Percentiles rank a stretch among this genome's conserved stretches.
These are phyloP conservation scores for Omphaloscelis lunosa DNA, from an alignment of 2,888 invertebrate genomes.

Conservation along the genomic window DNA sequence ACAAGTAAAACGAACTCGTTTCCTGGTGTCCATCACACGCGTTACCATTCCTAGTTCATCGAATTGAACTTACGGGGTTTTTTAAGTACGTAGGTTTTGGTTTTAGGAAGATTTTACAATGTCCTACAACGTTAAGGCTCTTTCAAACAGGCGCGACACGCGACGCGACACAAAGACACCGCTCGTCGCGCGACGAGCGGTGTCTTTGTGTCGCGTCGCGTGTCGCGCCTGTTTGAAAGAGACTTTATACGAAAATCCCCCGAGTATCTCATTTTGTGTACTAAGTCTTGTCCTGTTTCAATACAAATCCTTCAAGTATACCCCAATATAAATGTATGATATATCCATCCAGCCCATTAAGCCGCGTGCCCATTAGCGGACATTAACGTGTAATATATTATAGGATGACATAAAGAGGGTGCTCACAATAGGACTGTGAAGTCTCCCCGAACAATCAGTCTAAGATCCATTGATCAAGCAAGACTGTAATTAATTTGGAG, in stretches of 20 bases:
- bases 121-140: no score
- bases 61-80: background rate
- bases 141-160: no score
- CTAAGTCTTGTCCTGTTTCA: background rate
- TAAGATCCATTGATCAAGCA: constrained; percentile 25
- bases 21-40: constrained; percentile 59
- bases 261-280: background rate
- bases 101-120: no score
- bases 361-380: constrained; percentile 15
- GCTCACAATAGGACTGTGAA: constrained; percentile 14
- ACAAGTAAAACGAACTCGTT: constrained; percentile 47
- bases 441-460: constrained; percentile 20
- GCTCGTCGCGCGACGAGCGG: no score
- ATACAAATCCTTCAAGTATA: background rate
- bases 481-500: constrained; percentile 31
- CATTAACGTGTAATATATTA: constrained; percentile 34
- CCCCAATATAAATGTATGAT: constrained; percentile 3
- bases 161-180: no score
- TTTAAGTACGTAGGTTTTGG: background rate
- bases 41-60: constrained; percentile 32
- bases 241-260: no score
- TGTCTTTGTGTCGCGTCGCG: no score
- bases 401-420: background rate
- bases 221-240: no score
- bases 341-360: constrained; percentile 25